Conservation (phyloP, 2,113 vertebrate genomes). For the Syngnathus typhle region DNA sequence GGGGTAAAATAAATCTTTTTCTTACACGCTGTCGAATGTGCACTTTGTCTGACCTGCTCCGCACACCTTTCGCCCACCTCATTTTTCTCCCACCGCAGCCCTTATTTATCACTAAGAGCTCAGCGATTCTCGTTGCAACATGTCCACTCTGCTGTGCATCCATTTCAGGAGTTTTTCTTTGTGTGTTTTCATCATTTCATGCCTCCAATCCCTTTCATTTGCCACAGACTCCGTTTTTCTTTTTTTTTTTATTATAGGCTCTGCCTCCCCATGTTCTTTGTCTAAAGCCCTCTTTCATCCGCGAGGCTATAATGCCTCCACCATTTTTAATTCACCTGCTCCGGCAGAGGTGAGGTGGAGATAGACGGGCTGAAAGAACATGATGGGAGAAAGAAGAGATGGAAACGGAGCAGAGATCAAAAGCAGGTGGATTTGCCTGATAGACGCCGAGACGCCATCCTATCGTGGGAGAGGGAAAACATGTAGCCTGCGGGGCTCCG, state of each 20-base stretch:
- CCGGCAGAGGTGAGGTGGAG: slow-evolving; percentile 48
- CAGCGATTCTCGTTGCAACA: slow-evolving; percentile 26
- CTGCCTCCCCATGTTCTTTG: slow-evolving; percentile 49
- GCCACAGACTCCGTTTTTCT: slow-evolving; percentile 18
- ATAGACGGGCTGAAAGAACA: slow-evolving; percentile 48
- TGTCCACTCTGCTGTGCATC: slow-evolving; percentile 25
- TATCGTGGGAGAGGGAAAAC: slow-evolving; percentile 48
- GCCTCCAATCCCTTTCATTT: slow-evolving; percentile 47
- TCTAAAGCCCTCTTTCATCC: slow-evolving; percentile 67
- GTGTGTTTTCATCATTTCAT: slow-evolving; percentile 20
- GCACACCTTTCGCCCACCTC: slow-evolving; percentile 7
- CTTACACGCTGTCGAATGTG: slow-evolving; percentile 8
- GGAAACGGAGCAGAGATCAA: slow-evolving; percentile 42
- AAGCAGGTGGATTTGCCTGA: slow-evolving; percentile 58
- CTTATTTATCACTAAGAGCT: slow-evolving; percentile 31
- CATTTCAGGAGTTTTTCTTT: slow-evolving; percentile 31
- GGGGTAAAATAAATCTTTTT: neutral
- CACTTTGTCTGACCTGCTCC: slow-evolving; percentile 7
- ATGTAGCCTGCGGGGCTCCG: slow-evolving; percentile 16
- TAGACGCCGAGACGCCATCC: slow-evolving; percentile 48
- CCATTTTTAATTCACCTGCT: slow-evolving; percentile 64
- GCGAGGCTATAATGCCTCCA: slow-evolving; percentile 43
- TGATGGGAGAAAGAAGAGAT: slow-evolving; percentile 27
- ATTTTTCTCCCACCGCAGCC: slow-evolving; percentile 4
- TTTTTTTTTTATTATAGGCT: slow-evolving; percentile 31